Evolutionary conservation across 2,797 vertebrate species (phyloP), one percentile per base, ranked within the genome.

Genomic region (Hoplostethus mediterraneus): DNA sequence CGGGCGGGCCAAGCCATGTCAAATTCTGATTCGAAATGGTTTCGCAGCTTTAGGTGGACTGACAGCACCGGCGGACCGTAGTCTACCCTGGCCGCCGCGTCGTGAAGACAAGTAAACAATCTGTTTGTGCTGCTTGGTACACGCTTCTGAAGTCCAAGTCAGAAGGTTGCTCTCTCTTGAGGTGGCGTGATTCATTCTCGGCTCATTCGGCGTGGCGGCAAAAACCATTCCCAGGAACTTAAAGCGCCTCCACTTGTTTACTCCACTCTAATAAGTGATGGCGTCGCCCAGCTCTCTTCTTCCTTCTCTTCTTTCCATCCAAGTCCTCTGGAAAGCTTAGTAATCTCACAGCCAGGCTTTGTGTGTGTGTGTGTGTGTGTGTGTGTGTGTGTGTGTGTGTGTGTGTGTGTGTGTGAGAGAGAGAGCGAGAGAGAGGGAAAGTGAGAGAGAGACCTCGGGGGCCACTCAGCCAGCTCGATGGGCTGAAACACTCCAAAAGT

Each of bases 241-340:
- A n/a, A 71, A 75, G 60, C 30, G 68, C 71, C 71, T 71, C 31
- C 49, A 30, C 17, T 71, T 58, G 77, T 72, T 76, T 71, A 48
- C 67, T 71, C 54, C 40, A 0, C 73, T 69, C 59, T 75, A 80
- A 67, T 25, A 59, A 75, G 65, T 30, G 71, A 63, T 56, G 0
- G 66, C 75, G 75, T 64, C 25, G 64, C 58, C 62, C 56, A 1
- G 73, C 70, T 77, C 62, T 1, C 36, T 31, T 13, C 25, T 13
- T 45, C 33, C 33, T 53, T 51, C 49, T 36, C 36, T 83, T 30
- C 3, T 78, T 80, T 75, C 25, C 0, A 42, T 75, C 25, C 0
- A 42, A 62, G 59, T 71, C 53, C n/a, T 77, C 42, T 65, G 42
- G 30, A 31, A 76, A 66, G 74, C 71, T 33, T 10, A 1, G 73